Percentiles rank a stretch among this genome's conserved stretches.
These are phyloP conservation scores for Vidua chalybeata DNA, from an alignment of 2,113 vertebrate genomes.

Conservation along the genomic window DNA sequence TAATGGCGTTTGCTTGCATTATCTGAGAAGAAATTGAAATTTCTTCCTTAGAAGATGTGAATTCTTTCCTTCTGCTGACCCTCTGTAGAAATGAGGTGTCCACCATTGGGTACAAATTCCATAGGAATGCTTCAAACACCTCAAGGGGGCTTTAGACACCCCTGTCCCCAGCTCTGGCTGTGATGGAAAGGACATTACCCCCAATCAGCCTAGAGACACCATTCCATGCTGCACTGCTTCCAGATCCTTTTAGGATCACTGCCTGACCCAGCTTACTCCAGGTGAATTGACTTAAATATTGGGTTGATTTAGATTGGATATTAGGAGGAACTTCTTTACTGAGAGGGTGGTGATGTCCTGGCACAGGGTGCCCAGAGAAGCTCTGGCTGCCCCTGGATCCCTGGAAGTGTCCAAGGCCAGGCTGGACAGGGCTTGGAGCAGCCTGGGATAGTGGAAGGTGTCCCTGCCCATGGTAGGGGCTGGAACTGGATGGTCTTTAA, in stretches of 20 bases:
- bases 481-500: neutral
- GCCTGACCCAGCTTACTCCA: neutral
- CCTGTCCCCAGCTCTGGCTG: neutral
- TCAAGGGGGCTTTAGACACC: neutral
- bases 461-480: neutral
- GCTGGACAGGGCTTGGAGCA: rapidly evolving
- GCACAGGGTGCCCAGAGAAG: neutral
- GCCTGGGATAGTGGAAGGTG: rapidly evolving
- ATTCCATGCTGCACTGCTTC: rapidly evolving
- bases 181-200: neutral
- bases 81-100: neutral
- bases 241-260: rapidly evolving
- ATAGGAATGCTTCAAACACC: neutral
- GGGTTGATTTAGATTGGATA: neutral
- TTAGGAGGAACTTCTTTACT: neutral
- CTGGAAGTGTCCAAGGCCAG: neutral
- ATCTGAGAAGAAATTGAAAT: neutral
- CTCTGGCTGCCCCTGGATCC: neutral
- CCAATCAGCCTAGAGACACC: neutral
- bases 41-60: neutral
- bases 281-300: neutral
- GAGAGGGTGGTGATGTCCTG: rapidly evolving
- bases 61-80: neutral
- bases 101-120: neutral
- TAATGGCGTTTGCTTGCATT: neutral